Percentiles rank a stretch among this genome's conserved stretches.
These are phyloP conservation scores for Oscheius myriophilus DNA, from an alignment of 2,888 invertebrate genomes.

Conservation along the genomic window DNA sequence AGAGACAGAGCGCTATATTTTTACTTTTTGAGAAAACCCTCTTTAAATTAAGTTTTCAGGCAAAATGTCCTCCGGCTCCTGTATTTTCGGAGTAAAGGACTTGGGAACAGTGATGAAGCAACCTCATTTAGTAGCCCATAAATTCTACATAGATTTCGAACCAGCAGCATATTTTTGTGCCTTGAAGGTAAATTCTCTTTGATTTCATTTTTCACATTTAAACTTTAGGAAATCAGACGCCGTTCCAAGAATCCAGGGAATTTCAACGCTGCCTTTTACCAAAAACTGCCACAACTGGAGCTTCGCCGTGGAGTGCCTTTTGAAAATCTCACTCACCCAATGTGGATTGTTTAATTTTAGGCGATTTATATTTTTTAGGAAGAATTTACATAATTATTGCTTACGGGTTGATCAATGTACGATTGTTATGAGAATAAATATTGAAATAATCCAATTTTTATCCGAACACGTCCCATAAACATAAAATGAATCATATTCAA, in stretches of 20 bases:
- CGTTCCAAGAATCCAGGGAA: constrained; percentile 24
- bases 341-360: constrained; percentile 33
- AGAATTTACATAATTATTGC: neutral
- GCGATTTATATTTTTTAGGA: neutral
- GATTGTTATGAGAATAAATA: no score
- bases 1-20: no score
- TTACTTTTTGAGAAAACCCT: no score
- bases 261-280: constrained; percentile 32
- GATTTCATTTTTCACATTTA: neutral
- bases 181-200: constrained; percentile 33
- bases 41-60: constrained; percentile 2
- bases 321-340: constrained; percentile 33
- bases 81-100: constrained; percentile 45
- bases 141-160: constrained; percentile 46
- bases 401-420: no score
- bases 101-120: constrained; percentile 30
- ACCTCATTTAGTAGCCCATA: constrained; percentile 44
- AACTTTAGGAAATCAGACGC: constrained; percentile 37
- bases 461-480: no score
- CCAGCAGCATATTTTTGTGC: constrained; percentile 48
- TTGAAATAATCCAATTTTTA: no score
- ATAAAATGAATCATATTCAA: neutral
- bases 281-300: constrained; percentile 40
- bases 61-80: constrained; percentile 33
- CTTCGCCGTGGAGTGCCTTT: constrained; percentile 24